Conservation (phyloP, 1,140 invertebrate genomes). For the Listronotus bonariensis region DNA sequence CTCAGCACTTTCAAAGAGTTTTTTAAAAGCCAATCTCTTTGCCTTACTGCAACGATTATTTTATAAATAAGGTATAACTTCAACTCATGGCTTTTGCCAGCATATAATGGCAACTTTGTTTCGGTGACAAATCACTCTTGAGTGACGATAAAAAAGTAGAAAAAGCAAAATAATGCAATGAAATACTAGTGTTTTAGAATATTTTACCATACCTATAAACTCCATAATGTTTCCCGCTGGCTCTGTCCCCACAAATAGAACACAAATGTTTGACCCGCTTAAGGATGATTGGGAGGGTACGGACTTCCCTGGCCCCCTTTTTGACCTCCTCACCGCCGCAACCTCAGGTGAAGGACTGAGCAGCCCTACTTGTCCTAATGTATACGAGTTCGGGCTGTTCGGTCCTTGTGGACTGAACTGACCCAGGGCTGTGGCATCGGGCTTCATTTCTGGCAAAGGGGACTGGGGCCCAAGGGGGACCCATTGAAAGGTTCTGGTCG, state of each 20-base stretch:
- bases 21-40: too few relatives aligned
- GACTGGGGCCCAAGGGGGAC: conserved; percentile 78
- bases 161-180: too few relatives aligned
- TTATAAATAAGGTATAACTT: too few relatives aligned
- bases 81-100: too few relatives aligned
- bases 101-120: too few relatives aligned
- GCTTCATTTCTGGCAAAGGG: conserved; percentile 85
- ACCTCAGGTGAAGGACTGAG: conserved; percentile 61
- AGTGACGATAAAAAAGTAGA: too few relatives aligned
- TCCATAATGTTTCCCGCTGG: conserved; percentile 94
- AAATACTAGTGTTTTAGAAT: too few relatives aligned
- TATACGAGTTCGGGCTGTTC: conserved; percentile 63
- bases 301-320: conserved; percentile 51
- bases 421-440: conserved; percentile 70
- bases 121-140: too few relatives aligned
- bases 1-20: too few relatives aligned
- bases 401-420: conserved; percentile 68
- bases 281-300: conserved; percentile 91
- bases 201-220: conserved; percentile 82
- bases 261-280: conserved; percentile 93
- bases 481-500: conserved; percentile 71
- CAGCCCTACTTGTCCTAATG: conserved; percentile 57
- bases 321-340: conserved; percentile 48
- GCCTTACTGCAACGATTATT: too few relatives aligned
- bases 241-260: conserved; percentile 92